A percentile compares a stretch with the other conserved stretches of the same genome.
Conservation (phyloP, 2,113 vertebrate genomes). For the Todiramphus chloris region DNA sequence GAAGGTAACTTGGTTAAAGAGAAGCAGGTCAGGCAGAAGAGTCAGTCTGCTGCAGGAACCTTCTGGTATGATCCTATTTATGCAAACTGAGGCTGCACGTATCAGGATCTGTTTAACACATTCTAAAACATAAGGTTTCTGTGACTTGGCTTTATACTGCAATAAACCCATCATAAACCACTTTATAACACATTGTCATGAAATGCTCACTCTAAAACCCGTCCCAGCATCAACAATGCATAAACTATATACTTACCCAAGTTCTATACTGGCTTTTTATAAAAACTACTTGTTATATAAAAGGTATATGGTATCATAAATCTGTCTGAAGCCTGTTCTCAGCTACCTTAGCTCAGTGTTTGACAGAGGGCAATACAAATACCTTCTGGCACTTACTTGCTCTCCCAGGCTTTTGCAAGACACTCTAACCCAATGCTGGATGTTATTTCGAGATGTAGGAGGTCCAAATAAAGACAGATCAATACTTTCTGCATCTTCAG, state of each 20-base stretch:
- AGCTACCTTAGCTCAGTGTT: not conserved
- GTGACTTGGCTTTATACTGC: not conserved
- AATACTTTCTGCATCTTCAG: conserved; percentile 77
- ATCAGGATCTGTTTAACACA: not conserved
- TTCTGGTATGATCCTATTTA: not conserved
- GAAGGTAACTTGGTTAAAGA: not conserved
- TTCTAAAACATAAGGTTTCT: not conserved
- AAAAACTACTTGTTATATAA: not conserved
- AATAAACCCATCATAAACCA: conserved; percentile 5
- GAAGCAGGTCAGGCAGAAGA: not conserved
- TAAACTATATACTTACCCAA: not conserved
- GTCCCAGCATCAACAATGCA: not conserved
- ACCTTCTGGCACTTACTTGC: conserved; percentile 76
- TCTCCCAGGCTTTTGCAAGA: conserved; percentile 89
- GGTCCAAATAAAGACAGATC: conserved; percentile 71
- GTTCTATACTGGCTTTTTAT: not conserved
- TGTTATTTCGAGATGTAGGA: conserved; percentile 77
- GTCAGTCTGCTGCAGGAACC: not conserved
- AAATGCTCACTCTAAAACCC: not conserved
- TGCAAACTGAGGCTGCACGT: not conserved
- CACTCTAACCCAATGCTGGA: conserved; percentile 85
- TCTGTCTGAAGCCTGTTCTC: not conserved
- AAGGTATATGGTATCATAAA: not conserved
- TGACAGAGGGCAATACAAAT: not conserved
- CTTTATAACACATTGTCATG: not conserved